Evolutionary conservation across 1,140 invertebrate species (phyloP).

Genomic region (Zaprionus capensis): DNA sequence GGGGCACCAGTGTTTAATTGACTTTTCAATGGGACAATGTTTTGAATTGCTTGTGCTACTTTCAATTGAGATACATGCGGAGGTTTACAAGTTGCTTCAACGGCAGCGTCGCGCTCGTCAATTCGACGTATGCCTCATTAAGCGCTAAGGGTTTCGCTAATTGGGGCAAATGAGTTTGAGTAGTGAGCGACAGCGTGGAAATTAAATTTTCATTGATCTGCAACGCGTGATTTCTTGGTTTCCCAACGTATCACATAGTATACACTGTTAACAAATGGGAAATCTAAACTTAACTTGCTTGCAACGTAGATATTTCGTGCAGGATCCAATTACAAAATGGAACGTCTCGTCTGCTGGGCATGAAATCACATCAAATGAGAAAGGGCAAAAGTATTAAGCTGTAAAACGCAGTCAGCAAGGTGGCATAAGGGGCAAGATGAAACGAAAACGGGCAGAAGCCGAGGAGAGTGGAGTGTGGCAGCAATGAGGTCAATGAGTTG

Average conservation of each 20-base stretch:
- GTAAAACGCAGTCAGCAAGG: constrained; percentile 28
- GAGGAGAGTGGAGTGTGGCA: constrained; percentile 7
- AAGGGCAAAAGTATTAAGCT: constrained; percentile 8
- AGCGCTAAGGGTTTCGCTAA: constrained; percentile 18
- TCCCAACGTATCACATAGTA: neutral
- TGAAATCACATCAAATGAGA: constrained; percentile 30
- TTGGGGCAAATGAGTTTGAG: constrained; percentile 22
- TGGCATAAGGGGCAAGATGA: neutral
- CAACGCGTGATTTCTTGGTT: neutral
- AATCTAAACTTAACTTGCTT: constrained; percentile 12
- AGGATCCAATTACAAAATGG: constrained; percentile 42
- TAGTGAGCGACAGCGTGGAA: neutral
- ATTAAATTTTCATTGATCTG: constrained; percentile 4
- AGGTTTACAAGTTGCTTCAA: constrained; percentile 20
- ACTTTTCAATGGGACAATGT: constrained; percentile 56
- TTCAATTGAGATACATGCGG: constrained; percentile 46
- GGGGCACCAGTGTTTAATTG: constrained; percentile 55
- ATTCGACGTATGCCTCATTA: constrained; percentile 36
- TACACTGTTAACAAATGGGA: neutral
- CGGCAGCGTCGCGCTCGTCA: constrained; percentile 23
- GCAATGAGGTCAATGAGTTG: constrained; percentile 58
- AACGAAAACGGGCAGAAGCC: neutral
- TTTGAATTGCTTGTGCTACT: constrained; percentile 44
- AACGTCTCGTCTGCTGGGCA: constrained; percentile 18
- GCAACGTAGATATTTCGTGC: too few relatives aligned